Conservation (phyloP, 2,113 vertebrate genomes). For the Pholis gunnellus region DNA sequence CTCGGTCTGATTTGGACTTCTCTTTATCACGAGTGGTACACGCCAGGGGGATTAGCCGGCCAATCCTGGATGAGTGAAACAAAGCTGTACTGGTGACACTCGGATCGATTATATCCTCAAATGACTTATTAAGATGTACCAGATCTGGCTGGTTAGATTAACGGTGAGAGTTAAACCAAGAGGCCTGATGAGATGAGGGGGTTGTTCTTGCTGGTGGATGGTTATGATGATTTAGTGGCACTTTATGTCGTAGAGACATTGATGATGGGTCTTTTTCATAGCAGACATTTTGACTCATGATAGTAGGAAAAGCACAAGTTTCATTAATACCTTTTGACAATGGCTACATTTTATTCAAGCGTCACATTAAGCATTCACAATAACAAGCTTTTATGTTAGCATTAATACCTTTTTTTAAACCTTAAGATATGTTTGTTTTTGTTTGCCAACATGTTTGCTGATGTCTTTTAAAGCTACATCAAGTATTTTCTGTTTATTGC, state of each 20-base stretch:
- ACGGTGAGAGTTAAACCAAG: slow-evolving; percentile 24
- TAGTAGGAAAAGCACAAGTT: background rate
- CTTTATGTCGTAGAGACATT: background rate
- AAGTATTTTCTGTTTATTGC: background rate
- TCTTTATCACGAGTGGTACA: slow-evolving; percentile 51
- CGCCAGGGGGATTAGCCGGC: slow-evolving; percentile 39
- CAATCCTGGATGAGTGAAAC: slow-evolving; percentile 40
- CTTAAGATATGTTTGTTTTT: background rate
- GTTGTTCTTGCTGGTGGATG: background rate
- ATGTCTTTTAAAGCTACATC: background rate
- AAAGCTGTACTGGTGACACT: slow-evolving; percentile 22
- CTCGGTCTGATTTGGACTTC: slow-evolving; percentile 44
- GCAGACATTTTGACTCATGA: background rate
- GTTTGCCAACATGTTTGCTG: background rate
- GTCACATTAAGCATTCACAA: background rate
- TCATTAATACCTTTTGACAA: background rate
- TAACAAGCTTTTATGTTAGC: background rate
- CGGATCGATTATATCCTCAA: slow-evolving; percentile 34
- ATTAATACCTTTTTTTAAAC: background rate
- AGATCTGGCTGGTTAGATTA: slow-evolving; percentile 32
- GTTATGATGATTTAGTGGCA: background rate
- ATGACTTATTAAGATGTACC: slow-evolving; percentile 42
- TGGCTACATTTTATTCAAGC: background rate
- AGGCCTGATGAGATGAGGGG: background rate
- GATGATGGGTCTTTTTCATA: slow-evolving; percentile 2